A percentile compares a stretch with the other conserved stretches of the same genome.
Evolutionary conservation across 2,888 invertebrate genomes (phyloP).

Genomic region (Thecocarcelia acutangulata): DNA sequence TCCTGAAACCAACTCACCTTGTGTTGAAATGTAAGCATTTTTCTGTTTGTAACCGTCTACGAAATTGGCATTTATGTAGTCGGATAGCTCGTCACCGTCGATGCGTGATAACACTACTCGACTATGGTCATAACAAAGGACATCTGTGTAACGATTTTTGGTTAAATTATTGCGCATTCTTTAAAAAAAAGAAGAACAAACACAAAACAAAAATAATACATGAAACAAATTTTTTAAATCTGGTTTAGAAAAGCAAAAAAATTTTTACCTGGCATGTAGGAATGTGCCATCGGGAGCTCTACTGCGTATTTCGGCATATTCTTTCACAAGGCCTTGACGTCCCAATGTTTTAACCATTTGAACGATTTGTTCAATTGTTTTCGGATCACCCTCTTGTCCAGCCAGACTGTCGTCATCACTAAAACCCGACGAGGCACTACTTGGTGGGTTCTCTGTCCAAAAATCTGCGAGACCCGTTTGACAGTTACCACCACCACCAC

Average conservation of each 20-base stretch:
- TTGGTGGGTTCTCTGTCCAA: slow-evolving; percentile 85
- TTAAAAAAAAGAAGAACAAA: slow-evolving; percentile 55
- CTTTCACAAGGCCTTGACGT: slow-evolving; percentile 90
- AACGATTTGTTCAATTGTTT: slow-evolving; percentile 85
- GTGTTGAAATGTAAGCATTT: slow-evolving; percentile 98
- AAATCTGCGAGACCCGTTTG: slow-evolving; percentile 77
- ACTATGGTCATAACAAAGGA: slow-evolving; percentile 97
- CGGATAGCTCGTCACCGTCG: slow-evolving; percentile 89
- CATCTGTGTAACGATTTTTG: slow-evolving; percentile 96
- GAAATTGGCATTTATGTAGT: slow-evolving; percentile 99
- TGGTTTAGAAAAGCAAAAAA: neutral
- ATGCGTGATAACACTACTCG: slow-evolving; percentile 91
- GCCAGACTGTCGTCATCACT: slow-evolving; percentile 94
- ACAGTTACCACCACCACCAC: slow-evolving; percentile 76
- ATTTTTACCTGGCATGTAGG: slow-evolving; percentile 89
- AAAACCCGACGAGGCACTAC: slow-evolving; percentile 90
- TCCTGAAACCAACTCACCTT: slow-evolving; percentile 84
- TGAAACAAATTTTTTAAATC: neutral
- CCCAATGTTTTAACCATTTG: slow-evolving; percentile 87
- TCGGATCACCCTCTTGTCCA: slow-evolving; percentile 86
- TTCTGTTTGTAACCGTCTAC: slow-evolving; percentile 99
- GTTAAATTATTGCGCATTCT: slow-evolving; percentile 87
- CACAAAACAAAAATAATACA: neutral
- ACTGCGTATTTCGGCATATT: slow-evolving; percentile 93
- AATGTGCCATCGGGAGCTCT: slow-evolving; percentile 94